phyloP scores from a whole-genome alignment of 2,888 invertebrate species.

The Ypsolopha scabrella region DNA sequence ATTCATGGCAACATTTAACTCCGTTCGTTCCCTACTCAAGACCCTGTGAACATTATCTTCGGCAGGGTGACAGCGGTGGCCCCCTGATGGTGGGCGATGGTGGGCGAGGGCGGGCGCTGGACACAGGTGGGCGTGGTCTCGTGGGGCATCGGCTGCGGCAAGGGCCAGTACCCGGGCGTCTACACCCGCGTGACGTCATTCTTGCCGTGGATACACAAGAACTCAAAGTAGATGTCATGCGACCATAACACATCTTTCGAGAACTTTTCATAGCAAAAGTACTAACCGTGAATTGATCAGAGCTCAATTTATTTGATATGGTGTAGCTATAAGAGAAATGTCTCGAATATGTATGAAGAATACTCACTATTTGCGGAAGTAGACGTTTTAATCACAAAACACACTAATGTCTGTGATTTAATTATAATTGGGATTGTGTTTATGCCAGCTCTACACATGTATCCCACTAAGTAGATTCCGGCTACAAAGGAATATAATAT shows the following conservation, averaged over 20 bases:
- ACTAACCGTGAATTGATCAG: too few relatives aligned
- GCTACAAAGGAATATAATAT: not conserved
- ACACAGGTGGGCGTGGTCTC: constrained; percentile 90
- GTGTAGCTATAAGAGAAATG: too few relatives aligned
- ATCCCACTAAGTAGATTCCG: not conserved
- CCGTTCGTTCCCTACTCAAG: too few relatives aligned
- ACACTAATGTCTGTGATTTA: too few relatives aligned
- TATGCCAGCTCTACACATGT: not conserved
- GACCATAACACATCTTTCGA: not conserved
- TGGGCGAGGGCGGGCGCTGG: constrained; percentile 79
- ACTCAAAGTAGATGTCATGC: constrained; percentile 67
- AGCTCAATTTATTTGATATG: too few relatives aligned
- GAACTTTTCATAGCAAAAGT: not conserved
- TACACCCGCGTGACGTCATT: constrained; percentile 88
- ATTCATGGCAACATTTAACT: too few relatives aligned
- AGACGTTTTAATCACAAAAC: too few relatives aligned
- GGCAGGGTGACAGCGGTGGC: constrained; percentile 89
- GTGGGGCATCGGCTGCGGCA: constrained; percentile 93
- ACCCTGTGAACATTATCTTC: not conserved
- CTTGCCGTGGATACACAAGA: constrained; percentile 88
- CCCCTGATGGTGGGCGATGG: constrained; percentile 91
- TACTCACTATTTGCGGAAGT: too few relatives aligned
- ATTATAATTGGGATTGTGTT: not conserved
- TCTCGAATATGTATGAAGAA: too few relatives aligned
- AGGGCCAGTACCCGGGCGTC: constrained; percentile 92